These are phyloP conservation scores for Pan paniscus DNA, from an alignment of 2,113 vertebrate genomes.

Conservation along the genomic window DNA sequence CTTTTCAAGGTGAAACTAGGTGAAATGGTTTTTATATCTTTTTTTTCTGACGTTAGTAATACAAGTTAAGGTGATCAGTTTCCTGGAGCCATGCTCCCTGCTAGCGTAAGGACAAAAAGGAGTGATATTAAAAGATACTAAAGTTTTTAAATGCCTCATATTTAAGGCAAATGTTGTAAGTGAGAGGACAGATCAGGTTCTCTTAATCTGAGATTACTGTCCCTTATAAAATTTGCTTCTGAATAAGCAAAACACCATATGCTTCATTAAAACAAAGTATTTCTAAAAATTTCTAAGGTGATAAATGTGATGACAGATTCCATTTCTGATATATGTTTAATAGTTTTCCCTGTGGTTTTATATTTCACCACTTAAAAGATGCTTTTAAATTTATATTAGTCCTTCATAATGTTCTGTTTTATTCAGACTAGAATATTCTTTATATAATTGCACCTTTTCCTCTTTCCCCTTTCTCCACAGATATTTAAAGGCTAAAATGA, in stretches of 20 bases:
- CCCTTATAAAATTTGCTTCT: conserved; percentile 4
- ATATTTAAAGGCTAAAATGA: not conserved
- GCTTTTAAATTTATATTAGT: not conserved
- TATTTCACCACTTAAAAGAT: not conserved
- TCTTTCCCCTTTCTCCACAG: not conserved
- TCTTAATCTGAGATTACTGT: conserved; percentile 27
- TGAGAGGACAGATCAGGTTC: not conserved
- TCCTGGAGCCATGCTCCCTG: not conserved
- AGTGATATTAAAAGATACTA: not conserved
- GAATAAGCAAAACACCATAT: conserved; percentile 19
- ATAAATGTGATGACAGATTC: not conserved
- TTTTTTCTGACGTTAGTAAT: not conserved
- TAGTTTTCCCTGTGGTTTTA: not conserved
- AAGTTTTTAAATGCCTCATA: not conserved
- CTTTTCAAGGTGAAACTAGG: not conserved
- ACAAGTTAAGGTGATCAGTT: not conserved
- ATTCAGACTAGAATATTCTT: not conserved
- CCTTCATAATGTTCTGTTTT: not conserved
- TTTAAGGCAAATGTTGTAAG: conserved; percentile 16
- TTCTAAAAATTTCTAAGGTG: conserved; percentile 39
- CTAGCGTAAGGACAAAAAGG: not conserved
- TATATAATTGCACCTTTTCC: not conserved
- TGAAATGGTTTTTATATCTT: not conserved
- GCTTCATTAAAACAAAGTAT: conserved; percentile 23
- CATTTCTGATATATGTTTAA: not conserved